A percentile compares a stretch with the other conserved stretches of the same genome.
phyloP scores from a whole-genome alignment of 1,140 invertebrate species.

The Danaus plexippus region DNA sequence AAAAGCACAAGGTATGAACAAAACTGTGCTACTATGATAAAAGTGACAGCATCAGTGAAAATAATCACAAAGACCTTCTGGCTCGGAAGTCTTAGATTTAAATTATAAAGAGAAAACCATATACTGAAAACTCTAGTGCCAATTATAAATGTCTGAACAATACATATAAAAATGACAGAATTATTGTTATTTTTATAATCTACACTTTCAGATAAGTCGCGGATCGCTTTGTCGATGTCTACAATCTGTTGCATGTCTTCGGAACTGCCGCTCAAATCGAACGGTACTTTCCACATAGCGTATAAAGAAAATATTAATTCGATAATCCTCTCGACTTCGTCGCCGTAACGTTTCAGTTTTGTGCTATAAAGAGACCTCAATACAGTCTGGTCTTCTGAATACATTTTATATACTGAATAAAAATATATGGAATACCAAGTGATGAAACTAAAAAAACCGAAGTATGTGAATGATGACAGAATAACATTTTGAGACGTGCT shows the following conservation, averaged over 20 bases:
- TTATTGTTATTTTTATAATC: conserved; percentile 25
- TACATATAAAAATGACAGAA: conserved; percentile 17
- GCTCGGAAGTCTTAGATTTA: conserved; percentile 22
- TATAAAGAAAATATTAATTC: conserved; percentile 31
- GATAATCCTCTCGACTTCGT: conserved; percentile 36
- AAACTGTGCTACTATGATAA: conserved; percentile 31
- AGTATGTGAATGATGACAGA: conserved; percentile 20
- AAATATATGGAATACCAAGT: conserved; percentile 33
- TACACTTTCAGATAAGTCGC: conserved; percentile 27
- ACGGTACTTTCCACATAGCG: conserved; percentile 43
- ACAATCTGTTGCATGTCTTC: conserved; percentile 28
- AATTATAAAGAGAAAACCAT: conserved; percentile 25
- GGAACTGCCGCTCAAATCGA: conserved; percentile 25
- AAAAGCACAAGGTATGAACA: conserved; percentile 31
- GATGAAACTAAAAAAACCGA: conserved; percentile 34
- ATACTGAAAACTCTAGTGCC: conserved; percentile 27
- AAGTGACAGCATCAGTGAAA: conserved; percentile 29
- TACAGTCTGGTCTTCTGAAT: conserved; percentile 36
- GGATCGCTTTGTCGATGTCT: conserved; percentile 32
- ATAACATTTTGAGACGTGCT: conserved; percentile 10
- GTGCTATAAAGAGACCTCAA: conserved; percentile 39
- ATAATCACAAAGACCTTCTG: conserved; percentile 37
- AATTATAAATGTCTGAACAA: conserved; percentile 24
- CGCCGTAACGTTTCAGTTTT: conserved; percentile 44
- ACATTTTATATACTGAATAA: conserved; percentile 29